Evolutionary conservation across 2,797 vertebrate species (phyloP), one percentile per base, ranked within the genome.

Genomic region (Knipowitschia caucasica): DNA sequence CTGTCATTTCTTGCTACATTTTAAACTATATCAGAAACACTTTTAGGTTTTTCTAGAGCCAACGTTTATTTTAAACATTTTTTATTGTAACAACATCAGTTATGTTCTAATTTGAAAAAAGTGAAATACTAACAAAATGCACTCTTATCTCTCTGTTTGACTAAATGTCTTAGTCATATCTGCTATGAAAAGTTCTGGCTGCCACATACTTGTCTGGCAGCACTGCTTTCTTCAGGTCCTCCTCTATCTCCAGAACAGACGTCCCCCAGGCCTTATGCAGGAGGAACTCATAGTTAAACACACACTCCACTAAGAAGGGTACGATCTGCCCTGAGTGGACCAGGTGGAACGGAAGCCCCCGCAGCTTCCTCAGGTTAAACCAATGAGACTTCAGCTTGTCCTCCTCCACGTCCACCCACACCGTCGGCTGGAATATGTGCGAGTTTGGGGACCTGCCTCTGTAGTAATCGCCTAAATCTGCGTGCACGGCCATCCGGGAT

Each of bases 251-350:
- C 50, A 78, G 53, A 29, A 90, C 30, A 4, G 89, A 90, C 42
- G 82, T 76, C 42, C 85, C 88, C 81, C 84, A 86, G n/a, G 71
- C 60, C 60, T 90, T 91, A 61, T 90, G 84, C 6, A 90, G 61
- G 29, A 90, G 74, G 69, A 89, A 91, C 53, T 91, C 86, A 27
- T 89, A 90, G 75, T 86, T 85, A 69, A 90, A 91, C 21, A 90
- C 34, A 47, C 88, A 91, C 40, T 88, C 83, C 9, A 69, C 72
- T 39, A 89, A 74, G 33, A 90, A 69, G 15, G 67, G 55, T 15
- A 77, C 23, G 26, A 83, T 69, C 58, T 89, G 88, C 1, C 84
- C 83, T 3, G 88, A 87, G 27, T 50, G 74, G 24, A 89, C 67
- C 53, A 90, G 80, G 56, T 91, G 87, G 59, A 80, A 78, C 0